Evolutionary conservation across 2,888 invertebrate genomes (phyloP).

Genomic region (Sepiola atlantica): DNA sequence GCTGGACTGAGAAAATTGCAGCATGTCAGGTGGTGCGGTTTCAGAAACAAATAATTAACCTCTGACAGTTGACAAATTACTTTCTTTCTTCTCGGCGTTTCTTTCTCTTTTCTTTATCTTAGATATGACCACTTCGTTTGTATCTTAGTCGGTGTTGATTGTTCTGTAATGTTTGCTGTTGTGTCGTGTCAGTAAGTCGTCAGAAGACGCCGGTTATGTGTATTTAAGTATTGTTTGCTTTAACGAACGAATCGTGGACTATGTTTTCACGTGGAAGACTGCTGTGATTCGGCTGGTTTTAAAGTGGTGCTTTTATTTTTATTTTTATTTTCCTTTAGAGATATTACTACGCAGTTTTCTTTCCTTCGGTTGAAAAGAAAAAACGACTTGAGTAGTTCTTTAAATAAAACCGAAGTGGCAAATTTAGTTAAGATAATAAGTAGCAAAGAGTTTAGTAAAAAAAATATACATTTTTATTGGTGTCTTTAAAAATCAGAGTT

Average conservation of each 20-base stretch:
- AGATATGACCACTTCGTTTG: neutral
- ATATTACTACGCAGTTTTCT: neutral
- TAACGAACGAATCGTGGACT: neutral
- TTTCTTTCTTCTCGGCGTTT: neutral
- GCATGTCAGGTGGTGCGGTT: neutral
- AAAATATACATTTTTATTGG: neutral
- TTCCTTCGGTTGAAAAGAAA: neutral
- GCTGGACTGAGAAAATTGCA: neutral
- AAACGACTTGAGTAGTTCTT: neutral
- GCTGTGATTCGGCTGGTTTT: neutral
- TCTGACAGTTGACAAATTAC: neutral
- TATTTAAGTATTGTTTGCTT: too few species aligned
- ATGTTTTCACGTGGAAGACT: neutral
- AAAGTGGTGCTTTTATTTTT: neutral
- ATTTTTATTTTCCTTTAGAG: neutral
- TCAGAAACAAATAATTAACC: constrained; percentile 32
- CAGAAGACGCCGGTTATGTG: neutral
- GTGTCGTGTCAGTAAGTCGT: neutral
- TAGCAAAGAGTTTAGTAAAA: too few species aligned
- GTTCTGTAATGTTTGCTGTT: neutral
- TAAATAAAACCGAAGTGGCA: neutral
- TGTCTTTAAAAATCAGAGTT: neutral
- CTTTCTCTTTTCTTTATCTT: neutral
- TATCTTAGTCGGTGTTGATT: neutral
- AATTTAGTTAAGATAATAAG: too few species aligned